A percentile compares a stretch with the other conserved stretches of the same genome.
Evolutionary conservation across 2,888 invertebrate genomes (phyloP).

Genomic region (Oeneis ivallda): DNA sequence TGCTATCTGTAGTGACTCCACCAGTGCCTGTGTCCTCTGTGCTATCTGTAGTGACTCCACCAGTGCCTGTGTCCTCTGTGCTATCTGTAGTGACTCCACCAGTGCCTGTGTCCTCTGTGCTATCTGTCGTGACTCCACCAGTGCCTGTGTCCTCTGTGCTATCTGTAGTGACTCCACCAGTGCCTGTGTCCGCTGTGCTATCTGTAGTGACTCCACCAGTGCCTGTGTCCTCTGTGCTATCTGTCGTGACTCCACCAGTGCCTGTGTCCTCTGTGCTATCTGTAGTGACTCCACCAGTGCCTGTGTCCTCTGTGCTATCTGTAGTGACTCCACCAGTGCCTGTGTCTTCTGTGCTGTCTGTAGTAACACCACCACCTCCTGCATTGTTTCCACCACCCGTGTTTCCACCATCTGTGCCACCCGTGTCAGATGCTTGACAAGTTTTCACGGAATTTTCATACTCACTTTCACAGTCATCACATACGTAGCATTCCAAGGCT

Average conservation of each 20-base stretch:
- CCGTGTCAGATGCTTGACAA: slow-evolving; percentile 40
- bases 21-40: background rate
- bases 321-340: background rate
- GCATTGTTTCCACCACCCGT: background rate
- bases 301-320: background rate
- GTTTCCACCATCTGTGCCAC: background rate
- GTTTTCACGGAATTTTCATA: slow-evolving; percentile 44
- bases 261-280: background rate
- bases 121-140: background rate
- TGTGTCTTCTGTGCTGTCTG: background rate
- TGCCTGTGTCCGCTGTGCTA: background rate
- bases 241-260: background rate
- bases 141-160: too few species aligned
- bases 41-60: too few species aligned
- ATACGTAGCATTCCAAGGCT: slow-evolving; percentile 57
- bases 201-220: background rate
- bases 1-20: too few species aligned
- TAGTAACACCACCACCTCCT: background rate
- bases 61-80: background rate
- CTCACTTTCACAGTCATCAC: slow-evolving; percentile 50
- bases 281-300: background rate
- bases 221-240: background rate
- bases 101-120: background rate
- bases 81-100: background rate
- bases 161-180: background rate